phyloP scores from a whole-genome alignment of 2,888 invertebrate genomes.

The Meteorus cinctellus region DNA sequence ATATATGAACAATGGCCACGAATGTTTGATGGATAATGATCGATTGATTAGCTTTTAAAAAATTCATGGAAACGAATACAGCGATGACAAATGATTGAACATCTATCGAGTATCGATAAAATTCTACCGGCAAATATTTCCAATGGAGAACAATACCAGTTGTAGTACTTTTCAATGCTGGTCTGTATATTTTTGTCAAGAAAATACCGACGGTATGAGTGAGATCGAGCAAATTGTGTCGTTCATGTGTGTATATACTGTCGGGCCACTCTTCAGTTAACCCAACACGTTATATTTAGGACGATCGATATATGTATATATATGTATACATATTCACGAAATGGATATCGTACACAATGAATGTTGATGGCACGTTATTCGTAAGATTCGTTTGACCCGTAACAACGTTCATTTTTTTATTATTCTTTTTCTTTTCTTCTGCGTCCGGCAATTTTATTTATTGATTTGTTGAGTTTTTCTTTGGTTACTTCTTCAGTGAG shows the following conservation, averaged over 20 bases:
- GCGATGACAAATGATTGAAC: constrained; percentile 2
- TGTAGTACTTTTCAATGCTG: background rate
- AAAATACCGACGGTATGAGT: constrained; percentile 27
- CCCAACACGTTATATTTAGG: constrained; percentile 68
- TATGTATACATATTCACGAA: constrained; percentile 27
- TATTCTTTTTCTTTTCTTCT: constrained; percentile 14
- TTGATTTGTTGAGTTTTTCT: background rate
- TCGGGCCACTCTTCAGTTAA: constrained; percentile 29
- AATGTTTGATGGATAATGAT: constrained; percentile 26
- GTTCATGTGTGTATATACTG: constrained; percentile 30
- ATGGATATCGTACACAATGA: constrained; percentile 48
- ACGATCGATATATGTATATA: constrained; percentile 65
- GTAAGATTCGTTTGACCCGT: background rate
- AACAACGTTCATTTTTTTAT: background rate
- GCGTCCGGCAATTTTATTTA: background rate
- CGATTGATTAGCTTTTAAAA: constrained; percentile 26
- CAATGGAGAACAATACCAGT: constrained; percentile 22
- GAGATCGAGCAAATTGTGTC: constrained; percentile 20
- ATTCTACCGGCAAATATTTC: background rate
- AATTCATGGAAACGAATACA: background rate
- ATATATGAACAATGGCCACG: background rate
- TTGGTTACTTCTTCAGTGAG: background rate
- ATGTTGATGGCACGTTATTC: constrained; percentile 6
- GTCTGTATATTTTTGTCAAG: constrained; percentile 35
- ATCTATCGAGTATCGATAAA: background rate